Evolutionary conservation across 2,113 vertebrate genomes (phyloP).

Genomic region (Chroicocephalus ridibundus): DNA sequence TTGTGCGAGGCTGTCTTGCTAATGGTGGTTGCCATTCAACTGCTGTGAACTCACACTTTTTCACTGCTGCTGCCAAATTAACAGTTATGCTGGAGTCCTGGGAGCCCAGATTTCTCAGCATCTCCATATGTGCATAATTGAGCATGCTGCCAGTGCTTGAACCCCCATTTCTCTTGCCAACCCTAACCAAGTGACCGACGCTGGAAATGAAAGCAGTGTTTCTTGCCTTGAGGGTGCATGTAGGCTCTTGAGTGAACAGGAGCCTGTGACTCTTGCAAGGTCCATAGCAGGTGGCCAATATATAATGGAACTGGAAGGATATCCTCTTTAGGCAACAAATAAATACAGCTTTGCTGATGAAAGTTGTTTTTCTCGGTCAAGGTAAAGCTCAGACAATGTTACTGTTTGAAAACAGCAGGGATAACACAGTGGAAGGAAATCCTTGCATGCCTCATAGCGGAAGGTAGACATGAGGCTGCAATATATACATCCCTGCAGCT

Average conservation of each 20-base stretch:
- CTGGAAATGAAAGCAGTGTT: neutral
- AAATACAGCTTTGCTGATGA: conserved; percentile 51
- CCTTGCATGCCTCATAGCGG: conserved; percentile 31
- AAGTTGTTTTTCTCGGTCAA: conserved; percentile 47
- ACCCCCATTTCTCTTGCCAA: neutral
- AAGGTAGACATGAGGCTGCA: conserved; percentile 16
- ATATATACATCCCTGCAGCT: conserved; percentile 41
- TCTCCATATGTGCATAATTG: fast-evolving
- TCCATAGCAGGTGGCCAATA: conserved; percentile 37
- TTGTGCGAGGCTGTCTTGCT: neutral
- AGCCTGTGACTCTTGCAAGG: neutral
- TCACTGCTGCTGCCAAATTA: neutral
- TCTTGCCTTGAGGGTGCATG: neutral
- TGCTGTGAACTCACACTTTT: neutral
- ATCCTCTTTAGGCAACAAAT: conserved; percentile 50
- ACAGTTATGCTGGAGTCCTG: neutral
- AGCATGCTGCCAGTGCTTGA: neutral
- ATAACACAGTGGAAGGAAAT: conserved; percentile 65
- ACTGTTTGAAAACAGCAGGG: neutral
- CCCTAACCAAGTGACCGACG: neutral
- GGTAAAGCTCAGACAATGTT: conserved; percentile 45
- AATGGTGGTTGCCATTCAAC: neutral
- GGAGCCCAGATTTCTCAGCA: neutral
- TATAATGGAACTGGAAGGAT: conserved; percentile 59
- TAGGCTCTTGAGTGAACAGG: neutral